These are phyloP conservation scores for Eira barbara DNA, from an alignment of 2,113 vertebrate genomes.

Conservation along the genomic window DNA sequence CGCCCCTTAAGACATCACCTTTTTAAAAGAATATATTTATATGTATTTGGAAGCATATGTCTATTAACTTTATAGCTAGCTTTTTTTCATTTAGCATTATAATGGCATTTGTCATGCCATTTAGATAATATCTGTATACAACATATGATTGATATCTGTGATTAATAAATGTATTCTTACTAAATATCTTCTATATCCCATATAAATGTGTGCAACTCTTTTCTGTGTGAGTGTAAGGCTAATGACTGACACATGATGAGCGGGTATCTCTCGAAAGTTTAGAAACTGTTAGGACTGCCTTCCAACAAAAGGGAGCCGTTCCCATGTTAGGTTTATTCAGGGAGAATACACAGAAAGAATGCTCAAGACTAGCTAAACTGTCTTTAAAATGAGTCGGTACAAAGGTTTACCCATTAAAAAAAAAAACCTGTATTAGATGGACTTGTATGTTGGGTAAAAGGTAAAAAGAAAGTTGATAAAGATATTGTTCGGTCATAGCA, in stretches of 20 bases:
- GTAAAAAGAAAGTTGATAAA: slow-evolving; percentile 22
- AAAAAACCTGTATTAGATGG: slow-evolving; percentile 13
- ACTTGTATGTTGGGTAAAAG: not conserved
- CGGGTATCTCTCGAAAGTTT: not conserved
- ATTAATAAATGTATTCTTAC: slow-evolving; percentile 10
- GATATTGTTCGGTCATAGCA: not conserved
- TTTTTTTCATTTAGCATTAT: not conserved
- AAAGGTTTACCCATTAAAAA: slow-evolving; percentile 28
- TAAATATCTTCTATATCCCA: not conserved
- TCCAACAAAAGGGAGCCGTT: not conserved
- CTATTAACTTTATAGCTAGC: not conserved
- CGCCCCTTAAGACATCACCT: not conserved
- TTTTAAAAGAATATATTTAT: not conserved
- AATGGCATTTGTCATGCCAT: not conserved
- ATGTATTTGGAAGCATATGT: not conserved
- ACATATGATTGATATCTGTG: not conserved
- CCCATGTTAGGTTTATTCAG: not conserved
- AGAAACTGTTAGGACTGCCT: not conserved
- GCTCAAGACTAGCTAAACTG: not conserved
- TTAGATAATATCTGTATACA: not conserved
- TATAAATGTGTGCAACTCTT: not conserved
- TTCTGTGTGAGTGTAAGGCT: not conserved
- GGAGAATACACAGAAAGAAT: not conserved
- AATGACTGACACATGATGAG: not conserved
- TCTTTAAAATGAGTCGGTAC: slow-evolving; percentile 41